Conservation (phyloP, 1,140 invertebrate genomes). For the Drosophila micromelanica region DNA sequence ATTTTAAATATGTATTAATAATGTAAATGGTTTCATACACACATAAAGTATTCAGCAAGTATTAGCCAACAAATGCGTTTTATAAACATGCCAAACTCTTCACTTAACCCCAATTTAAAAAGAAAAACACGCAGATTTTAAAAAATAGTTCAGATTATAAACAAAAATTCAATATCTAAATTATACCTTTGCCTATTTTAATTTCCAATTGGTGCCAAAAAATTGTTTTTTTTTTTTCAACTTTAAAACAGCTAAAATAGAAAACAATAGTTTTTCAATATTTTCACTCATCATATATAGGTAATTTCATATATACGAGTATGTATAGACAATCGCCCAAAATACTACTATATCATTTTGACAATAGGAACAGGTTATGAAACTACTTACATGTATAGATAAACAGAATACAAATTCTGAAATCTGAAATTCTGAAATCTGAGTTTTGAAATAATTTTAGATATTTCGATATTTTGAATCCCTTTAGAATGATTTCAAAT, state of each 20-base stretch:
- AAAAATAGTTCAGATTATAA: not conserved
- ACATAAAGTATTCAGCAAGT: constrained; percentile 36
- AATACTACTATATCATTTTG: constrained; percentile 51
- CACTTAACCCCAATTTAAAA: not conserved
- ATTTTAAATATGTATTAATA: constrained; percentile 45
- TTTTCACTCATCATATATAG: constrained; percentile 2
- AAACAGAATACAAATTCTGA: constrained; percentile 5
- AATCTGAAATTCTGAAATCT: too few species aligned
- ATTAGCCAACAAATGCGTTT: constrained; percentile 26
- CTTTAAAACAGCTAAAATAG: too few species aligned
- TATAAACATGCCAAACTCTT: constrained; percentile 1
- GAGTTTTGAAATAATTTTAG: constrained; percentile 37
- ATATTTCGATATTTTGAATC: constrained; percentile 31
- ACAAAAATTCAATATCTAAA: not conserved
- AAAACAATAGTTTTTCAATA: not conserved
- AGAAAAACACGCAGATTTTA: not conserved
- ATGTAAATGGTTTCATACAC: constrained; percentile 59
- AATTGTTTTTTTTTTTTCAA: too few species aligned
- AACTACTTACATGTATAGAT: constrained; percentile 25
- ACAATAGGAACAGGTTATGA: constrained; percentile 48
- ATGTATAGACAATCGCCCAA: constrained; percentile 55
- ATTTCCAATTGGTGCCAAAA: too few species aligned
- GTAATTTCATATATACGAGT: constrained; percentile 37
- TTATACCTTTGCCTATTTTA: too few species aligned
- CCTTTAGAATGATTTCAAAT: constrained; percentile 35